Conservation (phyloP, 2,888 invertebrate genomes). For the Ellobium chinense region DNA sequence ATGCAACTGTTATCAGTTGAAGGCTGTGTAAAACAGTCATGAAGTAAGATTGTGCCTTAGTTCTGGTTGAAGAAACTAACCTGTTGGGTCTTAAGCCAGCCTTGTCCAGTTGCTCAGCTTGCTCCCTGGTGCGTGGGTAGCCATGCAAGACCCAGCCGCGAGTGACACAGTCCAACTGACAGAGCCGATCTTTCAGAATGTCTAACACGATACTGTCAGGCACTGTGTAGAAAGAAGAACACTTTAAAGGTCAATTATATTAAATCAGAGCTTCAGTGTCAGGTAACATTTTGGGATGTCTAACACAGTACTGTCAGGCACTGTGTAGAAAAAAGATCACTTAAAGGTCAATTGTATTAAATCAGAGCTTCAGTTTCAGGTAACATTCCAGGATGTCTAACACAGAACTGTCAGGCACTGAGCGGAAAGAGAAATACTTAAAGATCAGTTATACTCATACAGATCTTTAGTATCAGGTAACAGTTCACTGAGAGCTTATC, state of each 20-base stretch:
- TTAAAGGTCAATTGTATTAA: no score
- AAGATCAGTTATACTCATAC: no score
- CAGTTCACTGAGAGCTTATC: no score
- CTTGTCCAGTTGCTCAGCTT: constrained; percentile 75
- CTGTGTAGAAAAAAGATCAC: constrained; percentile 56
- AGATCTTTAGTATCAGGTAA: no score
- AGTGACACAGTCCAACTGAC: constrained; percentile 77
- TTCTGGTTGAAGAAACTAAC: constrained; percentile 60
- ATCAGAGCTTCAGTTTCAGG: no score
- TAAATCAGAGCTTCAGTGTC: no score
- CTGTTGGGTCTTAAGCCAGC: constrained; percentile 77
- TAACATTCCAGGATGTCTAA: constrained; percentile 74
- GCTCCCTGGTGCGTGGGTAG: constrained; percentile 76
- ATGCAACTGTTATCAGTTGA: no score
- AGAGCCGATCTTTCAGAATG: constrained; percentile 74
- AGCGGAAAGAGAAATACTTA: no score
- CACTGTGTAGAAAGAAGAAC: constrained; percentile 59
- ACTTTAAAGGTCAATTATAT: no score
- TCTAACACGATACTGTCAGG: constrained; percentile 77
- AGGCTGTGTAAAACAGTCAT: no score
- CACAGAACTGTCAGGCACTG: constrained; percentile 78
- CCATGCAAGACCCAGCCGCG: constrained; percentile 79
- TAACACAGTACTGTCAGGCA: constrained; percentile 77
- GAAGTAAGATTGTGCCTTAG: no score
- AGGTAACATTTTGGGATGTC: constrained; percentile 73